These are phyloP conservation scores for Thecocarcelia acutangulata DNA, from an alignment of 2,888 invertebrate genomes.

Conservation along the genomic window DNA sequence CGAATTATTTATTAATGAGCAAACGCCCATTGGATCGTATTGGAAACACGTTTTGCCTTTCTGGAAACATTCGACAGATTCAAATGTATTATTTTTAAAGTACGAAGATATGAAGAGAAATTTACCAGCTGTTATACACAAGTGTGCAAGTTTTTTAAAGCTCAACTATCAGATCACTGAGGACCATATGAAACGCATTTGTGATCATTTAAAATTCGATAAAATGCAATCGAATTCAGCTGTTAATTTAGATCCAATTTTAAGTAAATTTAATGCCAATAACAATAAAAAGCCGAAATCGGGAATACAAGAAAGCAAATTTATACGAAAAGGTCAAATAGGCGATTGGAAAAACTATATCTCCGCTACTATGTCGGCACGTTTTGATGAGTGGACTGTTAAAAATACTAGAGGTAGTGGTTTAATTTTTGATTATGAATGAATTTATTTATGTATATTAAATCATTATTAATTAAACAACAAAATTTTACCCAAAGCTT, in stretches of 20 bases:
- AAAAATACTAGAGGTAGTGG: constrained; percentile 85
- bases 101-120: constrained; percentile 92
- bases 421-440: constrained; percentile 83
- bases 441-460: too few relatives aligned
- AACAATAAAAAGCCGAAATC: constrained; percentile 44
- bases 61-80: constrained; percentile 87
- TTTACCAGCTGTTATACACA: constrained; percentile 85
- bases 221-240: constrained; percentile 91
- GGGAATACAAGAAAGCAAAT: constrained; percentile 81
- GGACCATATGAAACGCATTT: constrained; percentile 86
- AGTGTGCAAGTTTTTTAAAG: constrained; percentile 84
- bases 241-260: constrained; percentile 87
- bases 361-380: constrained; percentile 86
- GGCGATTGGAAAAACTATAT: constrained; percentile 90
- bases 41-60: constrained; percentile 86
- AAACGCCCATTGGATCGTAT: constrained; percentile 85
- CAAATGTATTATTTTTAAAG: constrained; percentile 89
- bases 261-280: constrained; percentile 80
- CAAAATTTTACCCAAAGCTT: too few relatives aligned
- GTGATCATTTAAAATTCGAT: constrained; percentile 89
- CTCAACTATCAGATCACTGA: constrained; percentile 86
- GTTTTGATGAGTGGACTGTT: constrained; percentile 88
- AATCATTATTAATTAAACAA: too few relatives aligned
- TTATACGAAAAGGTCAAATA: constrained; percentile 89
- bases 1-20: constrained; percentile 87